Percentiles rank a stretch among this genome's conserved stretches.
Conservation (phyloP, 2,113 vertebrate genomes). For the Cygnus buccinator region DNA sequence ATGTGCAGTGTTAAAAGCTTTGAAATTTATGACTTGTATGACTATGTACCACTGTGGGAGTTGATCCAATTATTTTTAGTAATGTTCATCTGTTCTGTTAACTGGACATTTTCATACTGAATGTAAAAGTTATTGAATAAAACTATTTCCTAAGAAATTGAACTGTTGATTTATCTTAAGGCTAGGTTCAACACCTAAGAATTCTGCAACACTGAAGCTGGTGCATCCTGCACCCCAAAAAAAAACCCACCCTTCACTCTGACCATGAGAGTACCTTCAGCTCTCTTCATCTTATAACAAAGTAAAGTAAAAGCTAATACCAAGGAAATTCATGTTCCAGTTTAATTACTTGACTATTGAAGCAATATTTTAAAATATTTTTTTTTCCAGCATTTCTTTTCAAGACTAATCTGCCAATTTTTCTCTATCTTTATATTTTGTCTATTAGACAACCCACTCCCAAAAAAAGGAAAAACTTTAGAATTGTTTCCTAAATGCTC, state of each 20-base stretch:
- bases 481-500: too few relatives aligned
- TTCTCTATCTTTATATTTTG: neutral
- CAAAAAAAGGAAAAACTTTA: neutral
- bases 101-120: neutral
- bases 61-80: constrained; percentile 21
- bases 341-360: neutral
- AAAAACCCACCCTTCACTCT: neutral
- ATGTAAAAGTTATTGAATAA: neutral
- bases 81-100: neutral
- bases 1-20: neutral
- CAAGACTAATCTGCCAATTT: neutral
- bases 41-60: neutral
- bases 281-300: neutral
- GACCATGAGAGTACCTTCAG: neutral
- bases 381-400: neutral
- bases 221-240: neutral
- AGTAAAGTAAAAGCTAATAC: neutral
- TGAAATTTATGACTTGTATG: constrained; percentile 41
- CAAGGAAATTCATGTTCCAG: neutral
- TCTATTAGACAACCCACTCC: neutral
- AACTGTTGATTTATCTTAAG: neutral
- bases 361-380: neutral
- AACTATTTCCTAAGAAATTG: neutral
- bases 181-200: neutral
- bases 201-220: neutral